phyloP scores from a whole-genome alignment of 2,888 invertebrate species.

The Dioctria rufipes region DNA sequence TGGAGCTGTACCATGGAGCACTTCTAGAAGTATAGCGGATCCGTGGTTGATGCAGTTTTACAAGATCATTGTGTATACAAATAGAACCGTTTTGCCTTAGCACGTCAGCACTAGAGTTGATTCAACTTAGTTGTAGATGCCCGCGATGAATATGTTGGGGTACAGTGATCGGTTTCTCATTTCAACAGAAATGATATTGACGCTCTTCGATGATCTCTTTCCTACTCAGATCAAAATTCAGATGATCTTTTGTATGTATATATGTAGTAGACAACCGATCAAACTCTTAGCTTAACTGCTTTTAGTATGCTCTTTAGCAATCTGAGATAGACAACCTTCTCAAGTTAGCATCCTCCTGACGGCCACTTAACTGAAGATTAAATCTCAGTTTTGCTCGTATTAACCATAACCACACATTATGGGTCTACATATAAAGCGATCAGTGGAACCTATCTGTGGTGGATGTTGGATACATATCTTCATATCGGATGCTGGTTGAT shows the following conservation, averaged over 20 bases:
- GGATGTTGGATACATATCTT: constrained; percentile 10
- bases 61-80: constrained; percentile 45
- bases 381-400: constrained; percentile 29
- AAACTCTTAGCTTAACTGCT: constrained; percentile 11
- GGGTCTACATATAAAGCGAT: neutral
- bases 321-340: neutral
- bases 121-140: constrained; percentile 8
- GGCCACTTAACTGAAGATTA: constrained; percentile 32
- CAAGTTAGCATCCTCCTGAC: neutral
- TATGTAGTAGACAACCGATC: too few species aligned
- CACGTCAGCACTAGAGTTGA: constrained; percentile 47
- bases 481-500: constrained; percentile 4
- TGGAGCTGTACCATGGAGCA: neutral
- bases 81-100: constrained; percentile 47
- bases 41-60: constrained; percentile 41
- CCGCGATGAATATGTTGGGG: neutral
- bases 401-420: constrained; percentile 28
- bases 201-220: neutral
- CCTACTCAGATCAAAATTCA: neutral
- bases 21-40: constrained; percentile 40
- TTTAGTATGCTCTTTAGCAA: neutral
- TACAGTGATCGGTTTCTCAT: constrained; percentile 4
- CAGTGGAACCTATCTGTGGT: neutral
- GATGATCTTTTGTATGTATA: too few species aligned
- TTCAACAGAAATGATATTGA: neutral